phyloP scores from a whole-genome alignment of 1,140 invertebrate species.

The Phocides pigmalion region DNA sequence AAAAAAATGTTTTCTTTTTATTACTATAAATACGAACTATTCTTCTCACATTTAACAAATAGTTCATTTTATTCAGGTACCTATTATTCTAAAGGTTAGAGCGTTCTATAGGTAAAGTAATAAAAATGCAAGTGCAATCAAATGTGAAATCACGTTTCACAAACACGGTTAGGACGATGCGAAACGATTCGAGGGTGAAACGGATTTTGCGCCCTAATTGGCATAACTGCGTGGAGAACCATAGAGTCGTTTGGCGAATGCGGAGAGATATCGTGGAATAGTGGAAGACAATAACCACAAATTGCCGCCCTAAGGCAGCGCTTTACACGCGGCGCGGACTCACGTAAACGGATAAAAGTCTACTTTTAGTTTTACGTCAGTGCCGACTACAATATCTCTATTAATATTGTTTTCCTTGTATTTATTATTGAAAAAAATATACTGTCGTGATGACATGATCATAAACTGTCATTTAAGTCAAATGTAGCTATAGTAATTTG shows the following conservation, averaged over 20 bases:
- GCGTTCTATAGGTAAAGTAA: too few relatives aligned
- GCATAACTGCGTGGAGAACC: slow-evolving; percentile 37
- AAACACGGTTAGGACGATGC: slow-evolving; percentile 14
- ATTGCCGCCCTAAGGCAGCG: slow-evolving; percentile 52
- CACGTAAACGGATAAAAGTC: slow-evolving; percentile 44
- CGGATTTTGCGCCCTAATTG: slow-evolving; percentile 28
- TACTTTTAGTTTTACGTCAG: slow-evolving; percentile 38
- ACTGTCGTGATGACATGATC: too few relatives aligned
- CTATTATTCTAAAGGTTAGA: too few relatives aligned
- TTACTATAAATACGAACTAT: too few relatives aligned
- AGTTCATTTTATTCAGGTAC: too few relatives aligned
- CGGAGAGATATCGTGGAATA: slow-evolving; percentile 51
- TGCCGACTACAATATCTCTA: background rate
- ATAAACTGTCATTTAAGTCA: too few relatives aligned
- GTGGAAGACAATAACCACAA: slow-evolving; percentile 62
- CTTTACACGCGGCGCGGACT: slow-evolving; percentile 31
- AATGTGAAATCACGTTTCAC: slow-evolving; percentile 10
- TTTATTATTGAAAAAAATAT: too few relatives aligned
- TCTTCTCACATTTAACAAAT: too few relatives aligned
- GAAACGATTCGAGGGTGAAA: slow-evolving; percentile 22
- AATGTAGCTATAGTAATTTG: too few relatives aligned
- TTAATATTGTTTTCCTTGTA: background rate
- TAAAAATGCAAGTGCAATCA: background rate
- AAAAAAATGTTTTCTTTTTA: too few relatives aligned
- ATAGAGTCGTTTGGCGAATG: slow-evolving; percentile 44